Conservation (phyloP, 1,140 invertebrate genomes). For the Brachionus calyciflorus region DNA sequence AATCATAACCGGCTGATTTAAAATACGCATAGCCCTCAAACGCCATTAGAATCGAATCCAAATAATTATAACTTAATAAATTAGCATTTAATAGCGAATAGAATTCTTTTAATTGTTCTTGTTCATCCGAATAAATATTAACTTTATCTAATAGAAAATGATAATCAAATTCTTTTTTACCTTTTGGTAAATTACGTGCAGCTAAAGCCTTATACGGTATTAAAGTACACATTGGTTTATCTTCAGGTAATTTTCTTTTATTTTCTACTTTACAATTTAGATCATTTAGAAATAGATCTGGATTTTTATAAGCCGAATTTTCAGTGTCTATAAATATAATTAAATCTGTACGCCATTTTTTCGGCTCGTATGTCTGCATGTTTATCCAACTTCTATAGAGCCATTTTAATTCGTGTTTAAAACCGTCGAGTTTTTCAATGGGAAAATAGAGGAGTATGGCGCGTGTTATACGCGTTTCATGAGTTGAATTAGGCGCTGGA, state of each 20-base stretch:
- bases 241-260: not conserved
- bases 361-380: constrained; percentile 40
- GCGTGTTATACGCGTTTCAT: not conserved
- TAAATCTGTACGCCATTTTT: constrained; percentile 21
- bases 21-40: constrained; percentile 44
- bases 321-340: constrained; percentile 26
- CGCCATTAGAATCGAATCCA: constrained; percentile 43
- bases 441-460: constrained; percentile 28
- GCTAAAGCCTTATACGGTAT: constrained; percentile 3
- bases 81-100: constrained; percentile 6
- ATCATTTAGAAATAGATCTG: constrained; percentile 25
- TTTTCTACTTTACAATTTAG: constrained; percentile 33
- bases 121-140: not conserved
- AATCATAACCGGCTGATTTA: constrained; percentile 31
- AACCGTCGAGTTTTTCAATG: not conserved
- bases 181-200: constrained; percentile 5
- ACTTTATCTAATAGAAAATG: constrained; percentile 2
- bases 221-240: constrained; percentile 40
- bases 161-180: not conserved
- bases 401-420: constrained; percentile 31
- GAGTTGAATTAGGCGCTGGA: not conserved
- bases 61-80: constrained; percentile 19
- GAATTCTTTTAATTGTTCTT: constrained; percentile 11
- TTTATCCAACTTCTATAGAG: constrained; percentile 42
- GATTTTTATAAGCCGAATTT: not conserved